These are phyloP conservation scores for Pachycephala philippinensis DNA, from an alignment of 2,113 vertebrate genomes.

Conservation along the genomic window DNA sequence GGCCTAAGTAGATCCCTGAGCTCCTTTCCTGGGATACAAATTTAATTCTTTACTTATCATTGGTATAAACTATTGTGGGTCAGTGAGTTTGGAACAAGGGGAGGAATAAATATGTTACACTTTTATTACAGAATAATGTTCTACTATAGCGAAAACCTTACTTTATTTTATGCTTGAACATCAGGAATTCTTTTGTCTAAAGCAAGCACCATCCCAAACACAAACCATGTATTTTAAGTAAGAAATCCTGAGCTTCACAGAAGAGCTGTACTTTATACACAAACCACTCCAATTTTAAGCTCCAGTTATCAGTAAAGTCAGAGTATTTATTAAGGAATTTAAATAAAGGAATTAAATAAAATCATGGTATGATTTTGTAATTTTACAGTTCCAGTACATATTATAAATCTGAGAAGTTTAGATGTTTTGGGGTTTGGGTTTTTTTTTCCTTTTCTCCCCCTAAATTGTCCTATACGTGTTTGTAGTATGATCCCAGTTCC, in stretches of 20 bases:
- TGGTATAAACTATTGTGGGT: neutral
- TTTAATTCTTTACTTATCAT: neutral
- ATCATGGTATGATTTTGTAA: neutral
- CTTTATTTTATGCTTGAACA: neutral
- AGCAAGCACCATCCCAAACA: neutral
- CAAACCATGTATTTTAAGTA: neutral
- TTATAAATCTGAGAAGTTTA: neutral
- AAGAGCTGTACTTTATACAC: neutral
- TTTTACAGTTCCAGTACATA: neutral
- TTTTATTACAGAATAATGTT: neutral
- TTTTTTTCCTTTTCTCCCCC: rapidly evolving
- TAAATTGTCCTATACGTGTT: neutral
- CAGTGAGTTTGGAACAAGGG: neutral
- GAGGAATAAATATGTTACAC: neutral
- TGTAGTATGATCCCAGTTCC: neutral
- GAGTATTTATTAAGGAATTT: neutral
- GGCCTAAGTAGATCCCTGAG: neutral
- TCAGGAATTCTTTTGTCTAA: neutral
- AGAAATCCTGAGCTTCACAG: neutral
- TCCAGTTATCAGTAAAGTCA: neutral
- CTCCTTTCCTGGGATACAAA: neutral
- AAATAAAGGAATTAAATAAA: neutral
- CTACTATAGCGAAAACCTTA: neutral
- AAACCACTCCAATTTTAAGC: neutral
- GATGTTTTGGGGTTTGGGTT: neutral